Percentiles rank a stretch among this genome's conserved stretches.
Evolutionary conservation across 2,113 vertebrate species (phyloP).

Genomic region (Gallinago undulata): DNA sequence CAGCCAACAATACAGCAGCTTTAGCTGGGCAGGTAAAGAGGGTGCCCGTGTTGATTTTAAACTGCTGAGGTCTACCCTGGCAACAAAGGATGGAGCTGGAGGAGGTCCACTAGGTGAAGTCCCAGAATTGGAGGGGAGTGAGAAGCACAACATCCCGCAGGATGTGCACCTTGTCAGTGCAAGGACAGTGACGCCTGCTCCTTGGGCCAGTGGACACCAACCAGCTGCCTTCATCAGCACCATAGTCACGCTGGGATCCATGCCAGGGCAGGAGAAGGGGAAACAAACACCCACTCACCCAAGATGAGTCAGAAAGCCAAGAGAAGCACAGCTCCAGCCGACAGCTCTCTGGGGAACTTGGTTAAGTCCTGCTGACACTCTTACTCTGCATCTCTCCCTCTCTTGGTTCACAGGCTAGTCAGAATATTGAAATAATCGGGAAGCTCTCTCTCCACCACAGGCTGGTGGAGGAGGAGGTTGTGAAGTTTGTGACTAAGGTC

Average conservation of each 20-base stretch:
- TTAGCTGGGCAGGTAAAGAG: not conserved
- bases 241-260: fast-evolving
- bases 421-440: not conserved
- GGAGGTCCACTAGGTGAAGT: not conserved
- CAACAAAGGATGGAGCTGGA: not conserved
- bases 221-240: not conserved
- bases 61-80: not conserved
- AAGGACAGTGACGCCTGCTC: not conserved
- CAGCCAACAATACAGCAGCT: not conserved
- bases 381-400: not conserved
- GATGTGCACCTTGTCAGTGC: too few relatives aligned
- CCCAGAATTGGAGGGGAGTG: not conserved
- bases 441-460: not conserved
- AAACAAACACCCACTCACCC: not conserved
- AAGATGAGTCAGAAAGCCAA: not conserved
- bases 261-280: not conserved
- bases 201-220: not conserved
- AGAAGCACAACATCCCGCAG: fast-evolving
- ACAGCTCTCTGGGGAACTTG: not conserved
- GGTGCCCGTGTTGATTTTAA: not conserved
- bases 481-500: not conserved
- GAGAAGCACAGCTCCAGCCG: not conserved
- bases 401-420: not conserved
- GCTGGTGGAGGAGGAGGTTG: not conserved
- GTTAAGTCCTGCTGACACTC: too few relatives aligned